phyloP scores from a whole-genome alignment of 2,888 invertebrate species.

The Hemaris fuciformis region DNA sequence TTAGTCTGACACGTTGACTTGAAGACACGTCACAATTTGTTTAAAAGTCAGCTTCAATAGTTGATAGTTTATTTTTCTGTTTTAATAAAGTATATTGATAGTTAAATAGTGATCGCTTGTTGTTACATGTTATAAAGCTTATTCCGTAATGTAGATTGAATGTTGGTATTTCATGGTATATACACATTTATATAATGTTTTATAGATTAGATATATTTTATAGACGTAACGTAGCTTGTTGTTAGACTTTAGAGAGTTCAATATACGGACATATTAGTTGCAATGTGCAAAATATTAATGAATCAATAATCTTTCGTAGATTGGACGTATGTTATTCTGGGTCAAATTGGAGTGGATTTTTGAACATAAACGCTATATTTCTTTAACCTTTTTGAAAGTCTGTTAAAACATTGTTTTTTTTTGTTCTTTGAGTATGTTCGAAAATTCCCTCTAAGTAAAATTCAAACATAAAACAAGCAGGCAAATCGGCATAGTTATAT shows the following conservation, averaged over 20 bases:
- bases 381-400: neutral
- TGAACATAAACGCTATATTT: neutral
- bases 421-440: neutral
- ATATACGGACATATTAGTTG: slow-evolving; percentile 56
- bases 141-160: slow-evolving; percentile 56
- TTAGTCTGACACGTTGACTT: neutral
- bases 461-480: neutral
- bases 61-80: neutral
- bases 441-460: neutral
- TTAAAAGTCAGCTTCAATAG: neutral
- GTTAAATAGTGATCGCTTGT: slow-evolving; percentile 50
- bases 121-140: slow-evolving; percentile 66
- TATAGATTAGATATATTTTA: slow-evolving; percentile 52
- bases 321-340: neutral
- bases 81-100: slow-evolving; percentile 10
- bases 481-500: slow-evolving; percentile 1
- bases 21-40: neutral
- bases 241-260: slow-evolving; percentile 63
- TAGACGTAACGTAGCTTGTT: slow-evolving; percentile 56
- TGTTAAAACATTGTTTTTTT: too few relatives aligned
- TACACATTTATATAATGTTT: slow-evolving; percentile 76
- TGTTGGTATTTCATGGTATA: slow-evolving; percentile 46
- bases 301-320: slow-evolving; percentile 25
- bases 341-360: neutral
- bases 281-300: slow-evolving; percentile 25